Evolutionary conservation across 2,888 invertebrate species (phyloP).

Genomic region (Mesorhabditis sp.): DNA sequence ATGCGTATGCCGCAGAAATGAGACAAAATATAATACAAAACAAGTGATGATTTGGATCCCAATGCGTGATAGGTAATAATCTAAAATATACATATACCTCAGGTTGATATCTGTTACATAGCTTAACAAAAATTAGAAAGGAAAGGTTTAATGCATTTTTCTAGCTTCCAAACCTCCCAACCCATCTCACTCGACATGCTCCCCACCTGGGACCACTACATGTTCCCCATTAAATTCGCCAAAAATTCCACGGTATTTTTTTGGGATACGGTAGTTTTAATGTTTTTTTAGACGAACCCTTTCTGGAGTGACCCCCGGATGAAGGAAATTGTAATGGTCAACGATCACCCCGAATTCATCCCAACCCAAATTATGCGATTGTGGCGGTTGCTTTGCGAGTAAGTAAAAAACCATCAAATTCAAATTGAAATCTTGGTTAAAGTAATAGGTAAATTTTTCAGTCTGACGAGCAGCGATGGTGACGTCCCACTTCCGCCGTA

Average conservation of each 20-base stretch:
- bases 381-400: neutral
- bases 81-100: too few species aligned
- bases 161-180: neutral
- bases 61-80: neutral
- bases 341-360: conserved; percentile 6
- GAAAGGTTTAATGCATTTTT: neutral
- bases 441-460: neutral
- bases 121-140: too few species aligned
- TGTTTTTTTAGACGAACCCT: neutral
- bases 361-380: neutral
- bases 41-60: conserved; percentile 4
- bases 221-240: neutral
- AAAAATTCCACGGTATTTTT: neutral
- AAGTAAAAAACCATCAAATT: neutral
- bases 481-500: conserved; percentile 5
- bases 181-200: neutral
- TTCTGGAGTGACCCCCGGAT: neutral
- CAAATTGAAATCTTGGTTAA: too few species aligned
- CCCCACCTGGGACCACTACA: neutral
- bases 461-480: neutral
- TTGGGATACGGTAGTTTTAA: neutral
- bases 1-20: neutral
- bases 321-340: neutral
- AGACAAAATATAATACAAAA: neutral
- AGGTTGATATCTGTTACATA: too few species aligned